Evolutionary conservation across 2,113 vertebrate genomes (phyloP).

Genomic region (Crotalus viridis): DNA sequence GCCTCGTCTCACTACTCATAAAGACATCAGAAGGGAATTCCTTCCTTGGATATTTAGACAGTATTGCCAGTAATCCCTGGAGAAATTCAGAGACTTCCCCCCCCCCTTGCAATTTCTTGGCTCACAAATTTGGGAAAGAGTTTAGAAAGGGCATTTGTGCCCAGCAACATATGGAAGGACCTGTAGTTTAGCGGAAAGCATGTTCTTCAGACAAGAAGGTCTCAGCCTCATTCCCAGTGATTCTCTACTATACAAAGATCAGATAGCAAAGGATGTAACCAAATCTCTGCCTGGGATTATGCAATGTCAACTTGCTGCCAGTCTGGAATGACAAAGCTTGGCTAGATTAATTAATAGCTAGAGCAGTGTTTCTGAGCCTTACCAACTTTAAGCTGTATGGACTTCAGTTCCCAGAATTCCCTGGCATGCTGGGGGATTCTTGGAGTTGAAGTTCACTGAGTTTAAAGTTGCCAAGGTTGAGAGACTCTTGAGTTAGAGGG

Average conservation of each 20-base stretch:
- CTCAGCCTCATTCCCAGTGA: not conserved
- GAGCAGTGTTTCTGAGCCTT: not conserved
- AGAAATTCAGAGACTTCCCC: not conserved
- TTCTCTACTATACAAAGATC: not conserved
- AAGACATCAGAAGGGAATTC: not conserved
- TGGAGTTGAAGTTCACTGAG: not conserved
- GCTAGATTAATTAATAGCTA: not conserved
- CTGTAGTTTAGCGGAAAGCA: not conserved
- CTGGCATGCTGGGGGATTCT: not conserved
- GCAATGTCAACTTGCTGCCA: not conserved
- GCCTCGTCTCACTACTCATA: not conserved
- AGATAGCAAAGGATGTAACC: not conserved
- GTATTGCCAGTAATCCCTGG: not conserved
- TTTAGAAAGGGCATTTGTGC: not conserved
- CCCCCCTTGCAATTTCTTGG: not conserved
- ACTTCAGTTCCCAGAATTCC: not conserved
- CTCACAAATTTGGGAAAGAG: not conserved
- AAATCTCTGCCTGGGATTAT: not conserved
- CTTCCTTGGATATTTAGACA: not conserved
- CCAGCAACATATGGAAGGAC: not conserved
- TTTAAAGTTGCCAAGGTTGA: not conserved
- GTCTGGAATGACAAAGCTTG: conserved; percentile 15
- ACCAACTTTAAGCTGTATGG: not conserved
- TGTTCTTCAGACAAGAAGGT: not conserved
- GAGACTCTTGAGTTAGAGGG: not conserved